Evolutionary conservation across 2,888 invertebrate genomes (phyloP).

Genomic region (Pristionchus mayeri): DNA sequence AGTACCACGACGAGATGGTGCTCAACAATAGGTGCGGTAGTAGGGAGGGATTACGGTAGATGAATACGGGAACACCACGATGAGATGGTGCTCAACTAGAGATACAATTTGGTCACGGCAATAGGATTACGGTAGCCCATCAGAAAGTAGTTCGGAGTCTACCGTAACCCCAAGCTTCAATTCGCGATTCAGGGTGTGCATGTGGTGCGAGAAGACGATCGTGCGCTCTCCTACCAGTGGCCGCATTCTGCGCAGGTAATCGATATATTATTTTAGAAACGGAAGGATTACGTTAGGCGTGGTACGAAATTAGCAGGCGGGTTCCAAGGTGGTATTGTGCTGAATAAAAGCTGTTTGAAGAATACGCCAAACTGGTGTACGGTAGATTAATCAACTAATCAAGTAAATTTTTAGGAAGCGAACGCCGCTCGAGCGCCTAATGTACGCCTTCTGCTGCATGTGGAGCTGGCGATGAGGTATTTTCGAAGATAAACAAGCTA

Average conservation of each 20-base stretch:
- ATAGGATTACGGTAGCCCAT: too few species aligned
- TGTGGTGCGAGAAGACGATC: slow-evolving; percentile 39
- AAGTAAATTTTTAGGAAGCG: slow-evolving; percentile 15
- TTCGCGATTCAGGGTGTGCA: not conserved
- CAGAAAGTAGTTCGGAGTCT: too few species aligned
- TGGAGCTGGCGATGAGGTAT: slow-evolving; percentile 34
- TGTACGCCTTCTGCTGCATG: slow-evolving; percentile 47
- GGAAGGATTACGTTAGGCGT: not conserved
- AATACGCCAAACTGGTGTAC: too few species aligned
- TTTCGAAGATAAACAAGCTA: not conserved
- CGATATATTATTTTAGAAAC: not conserved
- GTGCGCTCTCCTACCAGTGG: slow-evolving; percentile 35
- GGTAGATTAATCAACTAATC: not conserved
- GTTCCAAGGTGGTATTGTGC: too few species aligned
- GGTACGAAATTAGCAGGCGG: not conserved
- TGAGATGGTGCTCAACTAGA: too few species aligned
- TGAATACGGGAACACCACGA: too few species aligned
- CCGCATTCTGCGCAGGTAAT: not conserved
- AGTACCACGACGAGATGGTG: not conserved
- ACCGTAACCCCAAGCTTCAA: not conserved
- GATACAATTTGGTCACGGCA: too few species aligned
- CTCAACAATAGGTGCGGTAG: not conserved
- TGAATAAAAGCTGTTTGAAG: too few species aligned
- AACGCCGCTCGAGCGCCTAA: slow-evolving; percentile 17
- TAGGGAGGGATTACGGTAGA: too few species aligned